Conservation (phyloP, 2,797 vertebrate species). For the Poeciliopsis turneri region DNA sequence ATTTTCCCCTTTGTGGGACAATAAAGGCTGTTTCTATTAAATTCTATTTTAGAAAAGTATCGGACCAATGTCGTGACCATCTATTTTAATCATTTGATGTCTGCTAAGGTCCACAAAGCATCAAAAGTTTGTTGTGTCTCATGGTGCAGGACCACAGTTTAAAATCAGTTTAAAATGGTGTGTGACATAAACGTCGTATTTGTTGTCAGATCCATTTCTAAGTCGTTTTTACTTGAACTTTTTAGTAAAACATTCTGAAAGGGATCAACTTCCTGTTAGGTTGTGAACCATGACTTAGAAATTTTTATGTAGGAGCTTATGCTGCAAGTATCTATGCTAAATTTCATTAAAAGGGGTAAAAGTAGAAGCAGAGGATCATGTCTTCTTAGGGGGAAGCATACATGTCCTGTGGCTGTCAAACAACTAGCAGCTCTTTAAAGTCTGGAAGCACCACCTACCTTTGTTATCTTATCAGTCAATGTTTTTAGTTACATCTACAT, state of each 20-base stretch:
- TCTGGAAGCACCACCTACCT: background rate
- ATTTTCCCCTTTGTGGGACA: too few relatives aligned
- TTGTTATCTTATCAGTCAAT: slow-evolving; percentile 17
- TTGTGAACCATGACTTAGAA: background rate
- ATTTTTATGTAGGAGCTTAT: background rate
- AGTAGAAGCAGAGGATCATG: background rate
- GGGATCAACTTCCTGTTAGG: background rate
- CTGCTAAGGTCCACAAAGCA: background rate
- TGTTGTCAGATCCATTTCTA: background rate
- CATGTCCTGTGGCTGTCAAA: background rate
- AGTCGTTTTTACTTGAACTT: background rate
- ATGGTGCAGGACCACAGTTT: background rate
- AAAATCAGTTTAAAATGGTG: background rate
- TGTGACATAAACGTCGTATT: background rate
- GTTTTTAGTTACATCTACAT: slow-evolving; percentile 5
- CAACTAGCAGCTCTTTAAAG: background rate
- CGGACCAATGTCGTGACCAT: background rate
- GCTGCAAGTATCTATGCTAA: background rate
- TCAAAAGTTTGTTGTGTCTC: background rate
- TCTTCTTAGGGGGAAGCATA: background rate
- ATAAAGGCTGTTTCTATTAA: too few relatives aligned
- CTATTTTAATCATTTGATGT: background rate
- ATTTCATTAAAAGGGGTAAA: background rate
- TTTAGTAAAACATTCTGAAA: background rate
- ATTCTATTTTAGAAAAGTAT: background rate